Evolutionary conservation across 2,113 vertebrate genomes (phyloP).

Genomic region (Poecile atricapillus): DNA sequence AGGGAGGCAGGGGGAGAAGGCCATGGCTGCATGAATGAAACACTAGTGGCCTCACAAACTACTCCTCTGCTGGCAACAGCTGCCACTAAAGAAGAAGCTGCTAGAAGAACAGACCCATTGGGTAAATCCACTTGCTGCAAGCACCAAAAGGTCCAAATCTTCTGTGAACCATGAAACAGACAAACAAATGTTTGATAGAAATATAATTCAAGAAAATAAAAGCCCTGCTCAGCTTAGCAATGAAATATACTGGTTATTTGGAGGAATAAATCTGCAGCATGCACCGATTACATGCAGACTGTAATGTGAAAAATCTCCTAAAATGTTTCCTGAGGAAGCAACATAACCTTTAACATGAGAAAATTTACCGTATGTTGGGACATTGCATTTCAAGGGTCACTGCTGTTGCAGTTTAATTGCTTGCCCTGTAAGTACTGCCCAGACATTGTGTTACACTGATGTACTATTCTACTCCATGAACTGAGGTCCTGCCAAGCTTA

Average conservation of each 20-base stretch:
- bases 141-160: neutral
- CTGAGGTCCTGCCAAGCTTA: neutral
- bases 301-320: neutral
- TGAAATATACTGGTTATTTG: constrained; percentile 57
- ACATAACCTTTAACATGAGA: constrained; percentile 6
- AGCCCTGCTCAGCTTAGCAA: neutral
- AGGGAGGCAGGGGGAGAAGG: neutral
- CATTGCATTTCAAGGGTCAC: constrained; percentile 6
- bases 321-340: constrained; percentile 13
- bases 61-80: neutral
- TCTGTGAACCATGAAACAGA: constrained; percentile 47
- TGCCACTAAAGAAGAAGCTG: neutral
- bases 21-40: neutral
- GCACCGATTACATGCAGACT: constrained; percentile 8
- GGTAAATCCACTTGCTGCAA: neutral
- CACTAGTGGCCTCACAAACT: neutral
- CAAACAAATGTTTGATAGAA: constrained; percentile 68
- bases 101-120: neutral
- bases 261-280: constrained; percentile 64
- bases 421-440: neutral
- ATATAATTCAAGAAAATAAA: constrained; percentile 61
- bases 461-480: neutral
- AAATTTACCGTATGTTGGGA: neutral
- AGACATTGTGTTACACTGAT: neutral
- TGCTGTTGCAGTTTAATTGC: constrained; percentile 14